phyloP scores from a whole-genome alignment of 1,140 invertebrate species.

The Drosophila albomicans region DNA sequence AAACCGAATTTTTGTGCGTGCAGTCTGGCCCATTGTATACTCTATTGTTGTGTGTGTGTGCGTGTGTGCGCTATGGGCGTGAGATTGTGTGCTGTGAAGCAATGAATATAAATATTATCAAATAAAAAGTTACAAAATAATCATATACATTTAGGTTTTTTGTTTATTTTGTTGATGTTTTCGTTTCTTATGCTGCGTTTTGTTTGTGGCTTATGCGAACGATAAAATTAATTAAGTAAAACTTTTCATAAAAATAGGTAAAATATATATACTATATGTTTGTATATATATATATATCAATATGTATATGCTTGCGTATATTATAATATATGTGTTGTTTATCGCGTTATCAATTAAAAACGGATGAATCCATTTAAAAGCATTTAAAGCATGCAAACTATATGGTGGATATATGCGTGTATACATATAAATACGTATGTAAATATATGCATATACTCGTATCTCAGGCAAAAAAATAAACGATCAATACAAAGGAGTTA shows the following conservation, averaged over 20 bases:
- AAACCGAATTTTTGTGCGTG: constrained; percentile 66
- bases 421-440: constrained; percentile 7
- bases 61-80: constrained; percentile 7
- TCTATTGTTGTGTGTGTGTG: constrained; percentile 20
- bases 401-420: constrained; percentile 14
- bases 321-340: constrained; percentile 32
- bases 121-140: constrained; percentile 33
- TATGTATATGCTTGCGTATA: constrained; percentile 31
- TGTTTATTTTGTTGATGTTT: constrained; percentile 57
- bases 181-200: constrained; percentile 47
- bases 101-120: constrained; percentile 18
- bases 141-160: constrained; percentile 74
- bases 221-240: constrained; percentile 81
- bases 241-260: constrained; percentile 78
- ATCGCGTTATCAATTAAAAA: constrained; percentile 44
- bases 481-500: constrained; percentile 45
- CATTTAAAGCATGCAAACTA: constrained; percentile 47
- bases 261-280: constrained; percentile 61
- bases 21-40: constrained; percentile 56
- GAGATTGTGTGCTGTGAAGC: background rate
- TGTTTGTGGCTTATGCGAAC: constrained; percentile 57
- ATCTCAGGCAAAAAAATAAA: constrained; percentile 3
- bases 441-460: background rate
- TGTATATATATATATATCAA: constrained; percentile 30
- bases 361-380: constrained; percentile 63